Base-by-base conservation (phyloP, 1,140 invertebrate species). In the Brachionus calyciflorus region DNA sequence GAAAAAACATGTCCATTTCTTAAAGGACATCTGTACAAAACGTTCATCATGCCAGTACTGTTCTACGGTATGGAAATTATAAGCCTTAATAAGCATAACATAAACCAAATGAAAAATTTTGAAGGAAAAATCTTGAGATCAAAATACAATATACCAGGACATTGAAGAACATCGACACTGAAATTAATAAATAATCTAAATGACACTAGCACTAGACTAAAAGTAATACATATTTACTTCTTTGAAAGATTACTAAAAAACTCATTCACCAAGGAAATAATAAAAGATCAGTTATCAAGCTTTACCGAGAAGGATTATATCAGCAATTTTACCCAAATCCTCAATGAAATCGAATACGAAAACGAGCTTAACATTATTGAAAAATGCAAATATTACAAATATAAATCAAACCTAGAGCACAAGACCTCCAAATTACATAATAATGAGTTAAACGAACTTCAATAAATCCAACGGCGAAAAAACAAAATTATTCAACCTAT, bases 351-450 rank as follows among this genome's bases (percentile, higher is more conserved):
- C n/a, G 5, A 55, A n/a, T 55, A 55, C 30, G 26, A 55, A 14
- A 28, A 30, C 1, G 26, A 55, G 24, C n/a, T 55, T 28, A 12
- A 10, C 53, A 9, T 55, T 28, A 14, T 55, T 28, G 26, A 55
- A 28, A 55, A 55, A 55, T 55, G 53, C 30, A 55, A 55, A 28
- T 28, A 28, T n/a, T n/a, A 55, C 26, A 55, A 28, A 55, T 28
- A 55, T 28, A 2, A n/a, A 30, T n/a, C 2, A 28, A 26, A 30
- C n/a, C 4, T 55, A 28, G 53, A 55, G 26, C 10, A 28, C 26
- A 28, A 55, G 14, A 28, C 53, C 1, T 28, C 12, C 3, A 30
- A 55, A 28, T n/a, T n/a, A 28, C 26, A 30, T 26, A 55, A 55
- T 28, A 55, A 21, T 1, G 53, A 28, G 30, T 28, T 55, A 3